A percentile compares a stretch with the other conserved stretches of the same genome.
phyloP scores from a whole-genome alignment of 2,888 invertebrate species.

The Teleiodes luculella region DNA sequence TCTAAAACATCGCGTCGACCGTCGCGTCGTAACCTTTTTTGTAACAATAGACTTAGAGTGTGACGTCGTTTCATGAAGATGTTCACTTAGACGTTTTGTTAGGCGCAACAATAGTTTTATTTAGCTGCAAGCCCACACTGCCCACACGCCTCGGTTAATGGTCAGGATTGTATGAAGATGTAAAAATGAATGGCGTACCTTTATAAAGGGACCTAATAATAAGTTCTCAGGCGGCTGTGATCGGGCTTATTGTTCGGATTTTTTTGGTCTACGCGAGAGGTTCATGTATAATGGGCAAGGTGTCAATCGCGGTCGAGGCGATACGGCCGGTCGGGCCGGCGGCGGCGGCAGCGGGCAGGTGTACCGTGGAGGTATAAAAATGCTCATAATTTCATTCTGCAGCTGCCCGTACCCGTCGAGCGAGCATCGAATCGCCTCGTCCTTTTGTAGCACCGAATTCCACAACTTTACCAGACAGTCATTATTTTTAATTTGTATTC shows the following conservation, averaged over 20 bases:
- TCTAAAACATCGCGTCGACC: constrained; percentile 59
- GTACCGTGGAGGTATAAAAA: constrained; percentile 62
- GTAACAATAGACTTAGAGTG: constrained; percentile 57
- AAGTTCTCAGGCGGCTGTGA: constrained; percentile 74
- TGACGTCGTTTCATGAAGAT: constrained; percentile 70
- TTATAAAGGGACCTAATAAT: constrained; percentile 71
- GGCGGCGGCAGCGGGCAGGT: constrained; percentile 52
- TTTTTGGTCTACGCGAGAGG: constrained; percentile 53
- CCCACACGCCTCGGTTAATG: constrained; percentile 77
- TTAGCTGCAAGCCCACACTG: constrained; percentile 71
- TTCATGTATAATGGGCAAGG: constrained; percentile 70
- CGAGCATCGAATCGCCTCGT: constrained; percentile 58
- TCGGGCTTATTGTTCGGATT: constrained; percentile 66
- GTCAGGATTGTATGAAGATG: constrained; percentile 74
- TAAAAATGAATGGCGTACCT: constrained; percentile 69
- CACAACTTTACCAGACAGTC: constrained; percentile 56
- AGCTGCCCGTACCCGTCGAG: constrained; percentile 75
- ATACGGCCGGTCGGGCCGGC: constrained; percentile 35
- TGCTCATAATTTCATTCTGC: constrained; percentile 74
- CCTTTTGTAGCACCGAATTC: constrained; percentile 65
- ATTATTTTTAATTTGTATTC: constrained; percentile 60
- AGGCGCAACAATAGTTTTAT: constrained; percentile 74
- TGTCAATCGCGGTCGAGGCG: constrained; percentile 67
- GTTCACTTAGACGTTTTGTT: constrained; percentile 75
- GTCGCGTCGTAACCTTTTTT: constrained; percentile 49